Conservation (phyloP, 1,140 invertebrate species). For the Andricus grossulariae region DNA sequence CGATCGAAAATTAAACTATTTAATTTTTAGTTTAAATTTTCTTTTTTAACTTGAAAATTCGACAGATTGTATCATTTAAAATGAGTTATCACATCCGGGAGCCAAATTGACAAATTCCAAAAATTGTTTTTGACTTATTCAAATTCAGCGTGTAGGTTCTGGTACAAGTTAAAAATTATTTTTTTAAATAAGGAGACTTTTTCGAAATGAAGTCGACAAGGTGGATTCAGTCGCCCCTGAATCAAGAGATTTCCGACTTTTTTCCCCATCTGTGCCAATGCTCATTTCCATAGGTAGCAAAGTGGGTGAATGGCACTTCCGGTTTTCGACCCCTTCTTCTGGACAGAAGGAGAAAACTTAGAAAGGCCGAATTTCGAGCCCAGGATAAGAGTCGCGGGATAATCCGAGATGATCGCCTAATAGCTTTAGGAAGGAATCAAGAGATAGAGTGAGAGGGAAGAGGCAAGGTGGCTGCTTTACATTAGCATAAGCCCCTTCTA, state of each 20-base stretch:
- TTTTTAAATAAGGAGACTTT: too few relatives aligned
- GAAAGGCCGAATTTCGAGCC: constrained; percentile 69
- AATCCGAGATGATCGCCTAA: constrained; percentile 75
- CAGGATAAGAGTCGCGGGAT: constrained; percentile 67
- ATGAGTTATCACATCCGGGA: too few relatives aligned
- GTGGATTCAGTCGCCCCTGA: constrained; percentile 34
- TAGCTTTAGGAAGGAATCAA: constrained; percentile 75
- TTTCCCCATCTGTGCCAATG: neutral
- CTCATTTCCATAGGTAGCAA: constrained; percentile 20
- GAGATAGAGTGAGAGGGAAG: constrained; percentile 53
- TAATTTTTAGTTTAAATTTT: too few relatives aligned
- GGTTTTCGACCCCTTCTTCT: constrained; percentile 19
- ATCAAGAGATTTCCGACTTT: constrained; percentile 37
- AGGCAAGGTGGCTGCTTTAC: constrained; percentile 56
- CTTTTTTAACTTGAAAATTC: too few relatives aligned
- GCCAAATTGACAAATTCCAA: too few relatives aligned
- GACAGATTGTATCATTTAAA: too few relatives aligned
- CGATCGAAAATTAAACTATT: too few relatives aligned
- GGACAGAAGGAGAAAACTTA: constrained; percentile 65
- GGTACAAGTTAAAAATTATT: too few relatives aligned
- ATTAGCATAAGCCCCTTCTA: constrained; percentile 68
- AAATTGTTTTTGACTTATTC: too few relatives aligned
- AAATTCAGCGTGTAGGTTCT: too few relatives aligned
- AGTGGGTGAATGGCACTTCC: neutral
- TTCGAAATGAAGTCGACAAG: constrained; percentile 12